Conservation (phyloP, 2,797 vertebrate species). For the Ceryle rudis region DNA sequence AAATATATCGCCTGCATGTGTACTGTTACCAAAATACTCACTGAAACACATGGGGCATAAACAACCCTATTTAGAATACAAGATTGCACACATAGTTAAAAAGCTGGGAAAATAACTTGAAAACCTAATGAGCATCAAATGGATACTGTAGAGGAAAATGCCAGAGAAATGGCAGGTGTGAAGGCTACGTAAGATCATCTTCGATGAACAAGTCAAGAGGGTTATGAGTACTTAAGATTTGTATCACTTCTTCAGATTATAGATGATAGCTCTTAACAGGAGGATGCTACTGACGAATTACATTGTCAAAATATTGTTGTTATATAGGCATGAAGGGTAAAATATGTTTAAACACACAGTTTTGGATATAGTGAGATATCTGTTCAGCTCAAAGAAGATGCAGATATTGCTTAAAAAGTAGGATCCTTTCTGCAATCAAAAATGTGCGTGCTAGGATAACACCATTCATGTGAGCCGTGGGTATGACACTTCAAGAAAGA, state of each 20-base stretch:
- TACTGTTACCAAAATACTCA: constrained; percentile 75
- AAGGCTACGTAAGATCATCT: constrained; percentile 69
- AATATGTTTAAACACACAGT: constrained; percentile 76
- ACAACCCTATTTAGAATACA: constrained; percentile 74
- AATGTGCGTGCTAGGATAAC: constrained; percentile 25
- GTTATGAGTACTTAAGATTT: constrained; percentile 66
- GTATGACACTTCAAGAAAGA: neutral
- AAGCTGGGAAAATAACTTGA: constrained; percentile 75
- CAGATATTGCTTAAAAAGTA: constrained; percentile 60
- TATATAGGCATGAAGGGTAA: constrained; percentile 77
- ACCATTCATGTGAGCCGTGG: neutral
- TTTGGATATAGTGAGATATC: constrained; percentile 73
- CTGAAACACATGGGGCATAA: constrained; percentile 73
- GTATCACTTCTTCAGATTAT: constrained; percentile 73
- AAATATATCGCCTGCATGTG: constrained; percentile 75
- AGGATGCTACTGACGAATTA: constrained; percentile 73
- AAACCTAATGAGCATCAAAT: constrained; percentile 75
- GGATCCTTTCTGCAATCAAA: constrained; percentile 28
- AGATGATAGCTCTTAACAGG: constrained; percentile 73
- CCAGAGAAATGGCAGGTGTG: constrained; percentile 73
- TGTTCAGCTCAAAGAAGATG: constrained; percentile 67
- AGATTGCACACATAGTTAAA: constrained; percentile 71
- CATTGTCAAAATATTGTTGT: constrained; percentile 77
- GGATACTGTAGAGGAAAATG: constrained; percentile 71
- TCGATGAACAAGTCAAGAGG: constrained; percentile 57